Evolutionary conservation across 2,797 vertebrate genomes (phyloP).

Genomic region (Neomorphus geoffroyi): DNA sequence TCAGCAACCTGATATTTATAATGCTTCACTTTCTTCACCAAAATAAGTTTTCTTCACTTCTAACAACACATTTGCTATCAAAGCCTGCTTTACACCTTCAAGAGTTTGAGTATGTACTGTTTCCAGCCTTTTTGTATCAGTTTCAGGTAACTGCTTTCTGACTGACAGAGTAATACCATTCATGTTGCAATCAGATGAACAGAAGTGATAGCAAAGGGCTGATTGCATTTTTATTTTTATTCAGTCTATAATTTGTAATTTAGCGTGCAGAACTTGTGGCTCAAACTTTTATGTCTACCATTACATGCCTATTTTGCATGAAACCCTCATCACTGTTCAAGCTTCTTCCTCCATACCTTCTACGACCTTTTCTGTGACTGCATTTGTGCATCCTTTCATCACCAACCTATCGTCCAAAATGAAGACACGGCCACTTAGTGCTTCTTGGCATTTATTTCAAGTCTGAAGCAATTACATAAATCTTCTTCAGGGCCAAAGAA

Average conservation of each 20-base stretch:
- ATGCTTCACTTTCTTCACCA: background rate
- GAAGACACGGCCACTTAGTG: background rate
- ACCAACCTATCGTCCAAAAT: background rate
- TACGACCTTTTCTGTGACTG: background rate
- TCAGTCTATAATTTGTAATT: background rate
- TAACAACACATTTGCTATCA: background rate
- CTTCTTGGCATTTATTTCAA: background rate
- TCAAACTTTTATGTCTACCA: background rate
- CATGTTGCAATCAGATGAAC: background rate
- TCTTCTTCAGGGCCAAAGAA: background rate
- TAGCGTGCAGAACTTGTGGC: background rate
- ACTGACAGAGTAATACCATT: background rate
- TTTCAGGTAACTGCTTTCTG: background rate
- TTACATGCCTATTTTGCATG: background rate
- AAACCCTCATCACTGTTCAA: background rate
- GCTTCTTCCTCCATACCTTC: background rate
- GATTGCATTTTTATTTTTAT: background rate
- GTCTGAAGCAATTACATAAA: background rate
- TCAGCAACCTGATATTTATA: background rate
- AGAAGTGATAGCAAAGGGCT: background rate
- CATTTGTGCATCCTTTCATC: background rate
- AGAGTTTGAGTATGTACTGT: background rate
- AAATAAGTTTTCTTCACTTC: background rate
- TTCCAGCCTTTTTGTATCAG: background rate
- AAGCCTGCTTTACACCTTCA: background rate